Evolutionary conservation across 2,797 vertebrate genomes (phyloP).

Genomic region (Antennarius maculatus): DNA sequence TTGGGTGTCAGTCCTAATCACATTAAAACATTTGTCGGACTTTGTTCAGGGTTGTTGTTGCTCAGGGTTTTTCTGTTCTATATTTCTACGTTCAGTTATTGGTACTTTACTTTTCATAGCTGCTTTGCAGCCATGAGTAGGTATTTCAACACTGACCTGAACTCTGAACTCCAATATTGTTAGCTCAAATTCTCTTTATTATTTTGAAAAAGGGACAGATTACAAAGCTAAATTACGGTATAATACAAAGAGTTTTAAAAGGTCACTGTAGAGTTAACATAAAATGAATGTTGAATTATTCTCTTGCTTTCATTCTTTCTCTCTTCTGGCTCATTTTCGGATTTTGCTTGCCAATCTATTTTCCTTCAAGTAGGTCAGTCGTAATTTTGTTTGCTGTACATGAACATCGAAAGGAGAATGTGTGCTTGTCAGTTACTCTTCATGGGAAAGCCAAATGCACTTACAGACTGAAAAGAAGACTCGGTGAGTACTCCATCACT

Average conservation of each 20-base stretch:
- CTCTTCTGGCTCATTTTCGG: constrained; percentile 25
- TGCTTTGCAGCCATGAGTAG: not conserved
- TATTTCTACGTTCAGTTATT: not conserved
- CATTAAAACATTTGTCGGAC: no score
- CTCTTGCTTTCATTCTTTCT: constrained; percentile 38
- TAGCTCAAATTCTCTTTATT: not conserved
- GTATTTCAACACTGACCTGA: constrained; percentile 10
- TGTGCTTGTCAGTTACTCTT: not conserved
- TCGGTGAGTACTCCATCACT: not conserved
- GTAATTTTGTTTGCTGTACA: constrained; percentile 1
- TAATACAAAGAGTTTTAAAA: not conserved
- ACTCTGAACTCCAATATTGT: constrained; percentile 3
- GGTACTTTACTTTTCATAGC: not conserved
- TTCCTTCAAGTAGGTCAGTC: constrained; percentile 8
- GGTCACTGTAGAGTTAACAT: constrained; percentile 67
- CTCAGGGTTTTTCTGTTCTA: no score
- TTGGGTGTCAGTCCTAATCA: no score
- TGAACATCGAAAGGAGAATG: not conserved
- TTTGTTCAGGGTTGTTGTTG: no score
- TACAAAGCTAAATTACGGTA: constrained; percentile 6
- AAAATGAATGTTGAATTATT: constrained; percentile 66
- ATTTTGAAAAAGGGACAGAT: constrained; percentile 11
- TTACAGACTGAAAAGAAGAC: not conserved
- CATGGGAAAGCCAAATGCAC: not conserved
- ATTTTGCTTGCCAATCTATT: constrained; percentile 12